Evolutionary conservation across 2,888 invertebrate genomes (phyloP), one percentile per base, ranked within the genome.

Genomic region (Vesta saturnalis): DNA sequence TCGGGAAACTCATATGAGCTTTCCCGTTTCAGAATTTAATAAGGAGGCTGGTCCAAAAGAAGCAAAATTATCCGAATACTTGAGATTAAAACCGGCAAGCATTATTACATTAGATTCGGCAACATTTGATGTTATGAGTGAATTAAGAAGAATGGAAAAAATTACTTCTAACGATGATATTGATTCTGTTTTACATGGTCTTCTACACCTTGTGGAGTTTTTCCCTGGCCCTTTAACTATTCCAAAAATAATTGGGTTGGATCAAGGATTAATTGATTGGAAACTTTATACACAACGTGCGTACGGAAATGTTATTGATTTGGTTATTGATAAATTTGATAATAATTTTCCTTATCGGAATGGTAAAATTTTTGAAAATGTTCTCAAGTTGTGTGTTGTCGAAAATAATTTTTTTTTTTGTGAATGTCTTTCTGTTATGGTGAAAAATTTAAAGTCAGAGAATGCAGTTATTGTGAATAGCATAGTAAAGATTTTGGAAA

Each of bases 161-260:
- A 78, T 86, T 15, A 74, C 79, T 49, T 83, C 83, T n/a, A 72
- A 81, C 12, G 75, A 73, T 21, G 83, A 86, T 72, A 80, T 83
- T 6, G 73, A 78, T 1, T 71, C 70, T 16, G 79, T 86, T 56
- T 75, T 82, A 60, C 57, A 62, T 1, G 72, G 77, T 30, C 72
- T 87, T 52, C 73, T 78, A 16, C 66, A 79, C 10, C 62, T 87
- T 3, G 66, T 81, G 21, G 72, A 80, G 39, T 76, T 80, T 52
- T 76, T 86, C 60, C 87, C 87, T 1, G 89, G 89, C 6, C 87
- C 89, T 0, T 77, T 89, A 23, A 93, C 92, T 0, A 86, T 89
- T 15, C 91, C 93, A 79, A 91, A 89, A 79, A 81, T 92, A n/a
- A 78, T 83, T 10, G 84, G 85, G 39, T 71, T 86, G 1, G 92